Evolutionary conservation across 1,140 invertebrate genomes (phyloP).

Genomic region (Drosophila parvula): DNA sequence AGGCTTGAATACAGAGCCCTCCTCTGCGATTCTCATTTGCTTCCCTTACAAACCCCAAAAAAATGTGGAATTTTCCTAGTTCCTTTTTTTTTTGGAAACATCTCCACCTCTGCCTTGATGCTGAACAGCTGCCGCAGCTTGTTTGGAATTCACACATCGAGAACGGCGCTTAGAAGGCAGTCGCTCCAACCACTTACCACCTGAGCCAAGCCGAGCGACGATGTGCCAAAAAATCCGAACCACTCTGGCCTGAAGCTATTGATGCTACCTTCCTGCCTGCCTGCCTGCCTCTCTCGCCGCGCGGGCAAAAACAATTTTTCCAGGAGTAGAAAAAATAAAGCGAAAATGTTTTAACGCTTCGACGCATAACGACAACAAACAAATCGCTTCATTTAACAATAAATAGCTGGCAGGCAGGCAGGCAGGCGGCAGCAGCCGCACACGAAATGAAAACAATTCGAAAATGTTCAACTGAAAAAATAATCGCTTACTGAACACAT

Average conservation of each 20-base stretch:
- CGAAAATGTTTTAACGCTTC: slow-evolving; percentile 82
- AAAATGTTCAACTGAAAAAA: slow-evolving; percentile 75
- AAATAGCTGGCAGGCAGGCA: slow-evolving; percentile 70
- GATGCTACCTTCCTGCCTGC: slow-evolving; percentile 1
- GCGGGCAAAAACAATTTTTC: slow-evolving; percentile 75
- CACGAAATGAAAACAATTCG: slow-evolving; percentile 67
- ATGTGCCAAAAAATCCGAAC: slow-evolving; percentile 65
- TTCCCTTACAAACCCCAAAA: neutral
- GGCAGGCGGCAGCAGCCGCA: slow-evolving; percentile 30
- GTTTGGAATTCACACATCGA: slow-evolving; percentile 76
- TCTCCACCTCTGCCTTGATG: slow-evolving; percentile 5
- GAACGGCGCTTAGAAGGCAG: slow-evolving; percentile 39
- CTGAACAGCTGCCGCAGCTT: slow-evolving; percentile 62
- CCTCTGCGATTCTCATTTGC: neutral
- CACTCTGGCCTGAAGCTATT: slow-evolving; percentile 52
- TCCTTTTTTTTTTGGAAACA: neutral
- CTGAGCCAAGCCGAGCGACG: slow-evolving; percentile 32
- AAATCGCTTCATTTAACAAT: slow-evolving; percentile 83
- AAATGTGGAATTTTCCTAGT: neutral
- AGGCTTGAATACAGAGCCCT: neutral
- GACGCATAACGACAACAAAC: slow-evolving; percentile 79
- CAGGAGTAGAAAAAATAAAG: slow-evolving; percentile 77
- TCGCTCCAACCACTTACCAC: slow-evolving; percentile 30
- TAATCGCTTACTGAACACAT: slow-evolving; percentile 80
- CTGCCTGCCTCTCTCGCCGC: neutral